Percentiles rank a stretch among this genome's conserved stretches.
Evolutionary conservation across 2,113 vertebrate species (phyloP).

Genomic region (Isurus oxyrinchus): DNA sequence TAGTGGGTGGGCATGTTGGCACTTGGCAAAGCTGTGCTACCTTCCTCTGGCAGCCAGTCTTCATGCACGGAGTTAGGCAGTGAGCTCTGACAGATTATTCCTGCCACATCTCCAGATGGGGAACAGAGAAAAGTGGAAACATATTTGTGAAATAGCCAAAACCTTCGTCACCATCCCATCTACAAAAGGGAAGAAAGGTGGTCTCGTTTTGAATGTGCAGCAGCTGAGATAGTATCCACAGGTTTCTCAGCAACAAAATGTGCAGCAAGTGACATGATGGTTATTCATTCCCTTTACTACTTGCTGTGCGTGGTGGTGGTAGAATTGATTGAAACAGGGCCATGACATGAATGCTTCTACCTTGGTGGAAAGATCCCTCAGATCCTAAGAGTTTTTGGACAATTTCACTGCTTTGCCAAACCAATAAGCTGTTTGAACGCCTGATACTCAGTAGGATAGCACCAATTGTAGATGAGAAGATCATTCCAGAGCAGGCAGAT

Average conservation of each 20-base stretch:
- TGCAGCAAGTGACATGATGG: background rate
- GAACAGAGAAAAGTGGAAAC: background rate
- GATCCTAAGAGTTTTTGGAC: too few relatives aligned
- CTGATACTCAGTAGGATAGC: too few relatives aligned
- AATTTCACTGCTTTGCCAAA: too few relatives aligned
- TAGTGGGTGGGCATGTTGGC: background rate
- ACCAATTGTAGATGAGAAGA: too few relatives aligned
- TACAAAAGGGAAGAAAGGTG: background rate
- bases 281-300: background rate
- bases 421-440: too few relatives aligned
- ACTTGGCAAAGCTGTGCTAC: background rate
- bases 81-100: background rate
- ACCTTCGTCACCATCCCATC: background rate
- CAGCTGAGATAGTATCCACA: background rate
- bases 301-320: too few relatives aligned
- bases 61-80: background rate
- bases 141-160: background rate
- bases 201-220: background rate
- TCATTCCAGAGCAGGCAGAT: too few relatives aligned
- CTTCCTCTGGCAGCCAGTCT: background rate
- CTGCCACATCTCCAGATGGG: background rate
- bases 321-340: too few relatives aligned
- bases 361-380: too few relatives aligned
- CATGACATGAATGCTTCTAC: too few relatives aligned
- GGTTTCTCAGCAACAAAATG: background rate